Percentiles rank a stretch among this genome's conserved stretches.
Evolutionary conservation across 1,140 invertebrate genomes (phyloP).

Genomic region (Camponotus pennsylvanicus): DNA sequence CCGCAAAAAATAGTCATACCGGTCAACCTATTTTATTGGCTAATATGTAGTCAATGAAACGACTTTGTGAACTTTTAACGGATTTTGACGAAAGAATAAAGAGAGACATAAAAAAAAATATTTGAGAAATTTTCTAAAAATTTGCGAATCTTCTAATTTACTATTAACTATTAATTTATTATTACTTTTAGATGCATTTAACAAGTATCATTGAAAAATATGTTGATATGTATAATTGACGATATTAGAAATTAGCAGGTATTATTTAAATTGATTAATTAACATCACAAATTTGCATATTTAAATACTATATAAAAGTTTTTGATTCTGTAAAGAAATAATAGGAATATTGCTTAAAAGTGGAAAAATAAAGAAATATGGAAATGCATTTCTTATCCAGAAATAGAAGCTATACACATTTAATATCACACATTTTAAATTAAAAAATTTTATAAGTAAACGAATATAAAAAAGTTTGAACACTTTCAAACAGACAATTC

Average conservation of each 20-base stretch:
- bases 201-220: no score
- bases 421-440: not conserved
- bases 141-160: no score
- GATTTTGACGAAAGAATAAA: not conserved
- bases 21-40: slow-evolving; percentile 14
- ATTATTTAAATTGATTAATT: not conserved
- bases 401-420: not conserved
- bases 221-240: no score
- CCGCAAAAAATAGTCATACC: not conserved
- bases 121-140: not conserved
- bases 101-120: not conserved
- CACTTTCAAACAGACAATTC: not conserved
- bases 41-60: slow-evolving; percentile 3
- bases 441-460: not conserved
- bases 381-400: not conserved
- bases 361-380: not conserved
- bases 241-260: not conserved
- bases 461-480: not conserved
- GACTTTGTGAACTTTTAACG: not conserved
- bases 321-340: not conserved
- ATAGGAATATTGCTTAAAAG: not conserved
- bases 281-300: not conserved
- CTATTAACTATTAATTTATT: no score
- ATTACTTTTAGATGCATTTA: no score
- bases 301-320: not conserved